A percentile compares a stretch with the other conserved stretches of the same genome.
phyloP scores from a whole-genome alignment of 2,888 invertebrate genomes.

The Phyto melanocephala region DNA sequence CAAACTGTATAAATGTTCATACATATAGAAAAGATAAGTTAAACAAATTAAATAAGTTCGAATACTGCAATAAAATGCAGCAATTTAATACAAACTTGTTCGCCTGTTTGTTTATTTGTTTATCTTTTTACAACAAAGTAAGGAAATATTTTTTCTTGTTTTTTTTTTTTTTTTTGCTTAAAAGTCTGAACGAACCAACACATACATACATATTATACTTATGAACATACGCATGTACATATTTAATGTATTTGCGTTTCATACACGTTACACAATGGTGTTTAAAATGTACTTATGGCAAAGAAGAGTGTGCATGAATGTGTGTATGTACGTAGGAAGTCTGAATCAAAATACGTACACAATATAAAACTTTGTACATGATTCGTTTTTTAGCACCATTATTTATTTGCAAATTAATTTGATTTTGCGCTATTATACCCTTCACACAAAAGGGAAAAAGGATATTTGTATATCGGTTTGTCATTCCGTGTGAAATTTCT shows the following conservation, averaged over 20 bases:
- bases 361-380: conserved; percentile 5
- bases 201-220: background rate
- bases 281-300: background rate
- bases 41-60: background rate
- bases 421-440: background rate
- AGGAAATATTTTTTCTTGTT: background rate
- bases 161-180: background rate
- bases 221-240: background rate
- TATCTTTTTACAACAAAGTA: conserved; percentile 17
- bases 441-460: no score
- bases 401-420: conserved; percentile 17
- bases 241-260: conserved; percentile 36
- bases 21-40: background rate
- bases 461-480: no score
- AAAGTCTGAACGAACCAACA: background rate
- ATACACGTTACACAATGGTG: background rate
- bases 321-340: background rate
- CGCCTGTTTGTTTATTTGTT: conserved; percentile 32
- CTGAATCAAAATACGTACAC: background rate
- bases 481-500: no score
- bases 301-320: background rate
- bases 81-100: conserved; percentile 57
- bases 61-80: conserved; percentile 35
- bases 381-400: background rate
- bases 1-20: conserved; percentile 12